These are phyloP conservation scores for Urocyon cinereoargenteus DNA, from an alignment of 2,797 vertebrate species.

Conservation along the genomic window DNA sequence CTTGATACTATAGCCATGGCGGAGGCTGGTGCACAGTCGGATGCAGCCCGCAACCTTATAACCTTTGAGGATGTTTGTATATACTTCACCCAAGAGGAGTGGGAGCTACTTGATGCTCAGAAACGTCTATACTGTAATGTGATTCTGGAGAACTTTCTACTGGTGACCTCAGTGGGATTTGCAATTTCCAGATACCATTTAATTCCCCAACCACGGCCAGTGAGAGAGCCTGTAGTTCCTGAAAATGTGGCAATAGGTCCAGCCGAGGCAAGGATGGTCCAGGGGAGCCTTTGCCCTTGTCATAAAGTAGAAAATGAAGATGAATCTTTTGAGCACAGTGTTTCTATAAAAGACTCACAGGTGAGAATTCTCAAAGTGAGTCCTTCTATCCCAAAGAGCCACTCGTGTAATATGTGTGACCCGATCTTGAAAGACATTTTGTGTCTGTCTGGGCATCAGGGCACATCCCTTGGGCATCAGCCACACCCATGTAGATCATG, in stretches of 20 bases:
- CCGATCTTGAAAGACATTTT: not conserved
- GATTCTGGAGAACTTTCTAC: not conserved
- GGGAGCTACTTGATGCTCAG: conserved; percentile 16
- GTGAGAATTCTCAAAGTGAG: not conserved
- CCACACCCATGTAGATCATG: not conserved
- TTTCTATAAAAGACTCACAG: not conserved
- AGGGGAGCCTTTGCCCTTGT: not conserved
- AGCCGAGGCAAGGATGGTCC: not conserved
- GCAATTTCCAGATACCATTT: not conserved
- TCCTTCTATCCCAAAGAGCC: not conserved
- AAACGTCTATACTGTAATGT: not conserved
- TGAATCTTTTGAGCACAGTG: not conserved
- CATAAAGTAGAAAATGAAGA: not conserved
- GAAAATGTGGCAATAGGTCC: not conserved
- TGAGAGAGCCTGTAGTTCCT: not conserved
- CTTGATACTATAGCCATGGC: not conserved
- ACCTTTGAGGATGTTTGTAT: conserved; percentile 20
- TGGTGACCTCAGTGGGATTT: not conserved
- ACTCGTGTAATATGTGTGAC: not conserved
- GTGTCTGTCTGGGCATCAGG: not conserved
- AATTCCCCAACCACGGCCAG: no score
- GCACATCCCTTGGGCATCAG: not conserved
- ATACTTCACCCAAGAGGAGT: not conserved
- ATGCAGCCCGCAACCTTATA: not conserved
- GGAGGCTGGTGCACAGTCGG: fast-evolving